phyloP scores from a whole-genome alignment of 2,113 vertebrate genomes.

The Alces alces region DNA sequence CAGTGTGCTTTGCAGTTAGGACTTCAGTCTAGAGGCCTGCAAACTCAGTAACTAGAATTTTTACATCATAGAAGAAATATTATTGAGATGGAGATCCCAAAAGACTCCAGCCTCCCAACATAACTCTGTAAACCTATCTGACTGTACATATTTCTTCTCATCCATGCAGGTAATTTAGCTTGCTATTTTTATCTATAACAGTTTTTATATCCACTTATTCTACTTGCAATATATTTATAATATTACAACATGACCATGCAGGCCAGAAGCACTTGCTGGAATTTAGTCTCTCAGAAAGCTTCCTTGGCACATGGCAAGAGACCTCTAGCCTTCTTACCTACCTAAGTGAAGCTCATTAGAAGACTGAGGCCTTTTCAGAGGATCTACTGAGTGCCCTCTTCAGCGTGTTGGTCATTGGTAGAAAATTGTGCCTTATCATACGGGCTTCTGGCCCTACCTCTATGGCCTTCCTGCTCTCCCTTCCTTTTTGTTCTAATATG shows the following conservation, averaged over 20 bases:
- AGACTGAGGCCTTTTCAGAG: neutral
- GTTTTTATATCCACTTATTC: neutral
- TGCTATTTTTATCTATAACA: neutral
- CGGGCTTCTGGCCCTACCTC: neutral
- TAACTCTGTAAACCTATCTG: neutral
- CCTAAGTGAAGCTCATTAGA: neutral
- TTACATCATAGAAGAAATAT: neutral
- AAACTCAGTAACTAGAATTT: neutral
- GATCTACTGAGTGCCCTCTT: neutral
- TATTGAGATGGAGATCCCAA: neutral
- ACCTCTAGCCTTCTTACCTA: neutral
- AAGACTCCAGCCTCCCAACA: neutral
- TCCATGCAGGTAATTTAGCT: neutral
- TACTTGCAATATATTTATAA: neutral
- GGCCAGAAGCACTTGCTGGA: neutral
- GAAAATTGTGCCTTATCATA: neutral
- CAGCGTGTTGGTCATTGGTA: neutral
- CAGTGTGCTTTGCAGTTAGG: neutral
- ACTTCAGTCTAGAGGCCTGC: neutral
- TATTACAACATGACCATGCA: neutral
- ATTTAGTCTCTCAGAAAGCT: neutral
- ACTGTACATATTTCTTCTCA: neutral
- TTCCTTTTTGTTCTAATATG: neutral
- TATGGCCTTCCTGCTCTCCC: neutral
- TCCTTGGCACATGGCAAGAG: neutral